Evolutionary conservation across 2,113 vertebrate genomes (phyloP).

Genomic region (Crypturellus undulatus): DNA sequence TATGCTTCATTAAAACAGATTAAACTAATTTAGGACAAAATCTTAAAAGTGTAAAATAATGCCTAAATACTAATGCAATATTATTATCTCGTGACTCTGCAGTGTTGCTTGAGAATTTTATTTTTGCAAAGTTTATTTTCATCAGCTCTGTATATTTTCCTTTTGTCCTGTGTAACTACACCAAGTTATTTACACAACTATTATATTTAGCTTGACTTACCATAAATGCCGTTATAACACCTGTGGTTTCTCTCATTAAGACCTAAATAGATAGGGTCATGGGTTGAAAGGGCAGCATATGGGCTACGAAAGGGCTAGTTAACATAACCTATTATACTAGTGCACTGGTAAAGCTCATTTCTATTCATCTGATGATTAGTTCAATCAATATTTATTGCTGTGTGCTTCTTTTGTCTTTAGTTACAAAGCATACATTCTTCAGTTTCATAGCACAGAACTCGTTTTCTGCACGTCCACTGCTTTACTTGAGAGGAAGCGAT

Average conservation of each 20-base stretch:
- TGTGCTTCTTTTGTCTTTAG: conserved; percentile 74
- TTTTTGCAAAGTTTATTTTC: conserved; percentile 4
- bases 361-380: conserved; percentile 79
- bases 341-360: conserved; percentile 79
- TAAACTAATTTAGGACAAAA: background rate
- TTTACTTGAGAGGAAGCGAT: conserved; percentile 63
- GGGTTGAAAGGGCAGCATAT: conserved; percentile 78
- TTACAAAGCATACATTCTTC: conserved; percentile 75
- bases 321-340: conserved; percentile 75
- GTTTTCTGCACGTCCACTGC: conserved; percentile 68
- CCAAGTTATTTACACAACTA: conserved; percentile 49
- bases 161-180: conserved; percentile 1
- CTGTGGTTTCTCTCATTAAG: conserved; percentile 79
- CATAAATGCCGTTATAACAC: conserved; percentile 75
- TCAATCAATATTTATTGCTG: conserved; percentile 82
- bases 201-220: conserved; percentile 63
- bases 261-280: conserved; percentile 59
- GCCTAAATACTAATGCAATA: background rate
- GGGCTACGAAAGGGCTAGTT: conserved; percentile 72
- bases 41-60: background rate
- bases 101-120: background rate
- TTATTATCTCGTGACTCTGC: background rate
- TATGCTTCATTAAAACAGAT: background rate
- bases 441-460: conserved; percentile 61
- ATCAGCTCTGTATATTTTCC: background rate